Base-by-base conservation (phyloP, 2,797 vertebrate species). In the Enteromius treurensis region DNA sequence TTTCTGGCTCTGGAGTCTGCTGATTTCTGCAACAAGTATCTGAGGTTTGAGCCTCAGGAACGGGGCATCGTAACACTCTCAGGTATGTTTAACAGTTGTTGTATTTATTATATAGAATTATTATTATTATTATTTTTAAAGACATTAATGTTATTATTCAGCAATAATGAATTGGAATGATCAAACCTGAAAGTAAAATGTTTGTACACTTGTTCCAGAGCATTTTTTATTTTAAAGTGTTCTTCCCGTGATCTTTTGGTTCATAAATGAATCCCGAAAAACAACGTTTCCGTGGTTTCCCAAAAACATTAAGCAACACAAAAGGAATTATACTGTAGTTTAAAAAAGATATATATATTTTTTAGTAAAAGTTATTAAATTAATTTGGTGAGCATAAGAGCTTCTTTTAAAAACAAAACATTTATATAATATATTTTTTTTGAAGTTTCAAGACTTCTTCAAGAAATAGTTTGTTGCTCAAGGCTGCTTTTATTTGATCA, bases 11-110 rank as follows among this genome's bases (percentile, higher is more conserved):
- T 99, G 40, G 98, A 99, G 92, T 99, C 98, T 1, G 88, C 96
- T 2, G 95, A 97, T 84, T 99, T 99, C 92, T 99, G 98, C 92
- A 99, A 99, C 95, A 98, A 96, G 86, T 99, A 99, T 89, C 93
- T 99, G 91, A 95, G 98, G 51, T 89, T 90, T 71, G 92, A 96
- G 82, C 97, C 97, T 34, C 95, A 96, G 90, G 93, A 96, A 42
- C 93, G 73, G 0, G 98, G 98, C 85, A 94, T 99, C 5, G 96
- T 99, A 80, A 99, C 97, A 0, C 94, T 99, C 73, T 88, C 96
- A 94, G 96, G 96, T 97, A 62, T 17, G 0, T 7, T 26, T 7
- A 42, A 60, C 42, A 13, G 40, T 6, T 15, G 55, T 23, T 49
- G 5, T 3, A 5, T 29, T 19, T n/a, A 45, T 26, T 42, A 42